phyloP scores from a whole-genome alignment of 2,113 vertebrate species.

The Cynopterus brachyotis region DNA sequence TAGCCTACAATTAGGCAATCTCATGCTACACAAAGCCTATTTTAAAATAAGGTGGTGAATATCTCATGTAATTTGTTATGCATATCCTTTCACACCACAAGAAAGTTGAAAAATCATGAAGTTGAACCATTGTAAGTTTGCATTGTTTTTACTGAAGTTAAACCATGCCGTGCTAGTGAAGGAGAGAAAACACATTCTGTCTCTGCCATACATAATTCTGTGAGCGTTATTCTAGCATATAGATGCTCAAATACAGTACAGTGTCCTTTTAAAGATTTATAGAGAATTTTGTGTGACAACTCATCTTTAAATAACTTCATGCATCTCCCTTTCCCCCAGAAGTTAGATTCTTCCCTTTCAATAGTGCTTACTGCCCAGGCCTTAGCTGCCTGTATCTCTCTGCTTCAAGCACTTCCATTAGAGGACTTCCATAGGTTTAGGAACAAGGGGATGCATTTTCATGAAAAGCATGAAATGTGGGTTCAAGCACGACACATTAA shows the following conservation, averaged over 20 bases:
- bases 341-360: neutral
- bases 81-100: neutral
- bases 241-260: neutral
- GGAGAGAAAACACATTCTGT: neutral
- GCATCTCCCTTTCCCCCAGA: neutral
- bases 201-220: neutral
- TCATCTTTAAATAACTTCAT: neutral
- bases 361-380: neutral
- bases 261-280: neutral
- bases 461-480: neutral
- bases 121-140: neutral
- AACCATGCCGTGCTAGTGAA: neutral
- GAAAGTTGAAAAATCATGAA: neutral
- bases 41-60: neutral
- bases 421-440: neutral
- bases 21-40: neutral
- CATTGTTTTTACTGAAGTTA: neutral
- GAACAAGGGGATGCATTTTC: neutral
- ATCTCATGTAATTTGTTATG: neutral
- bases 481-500: neutral
- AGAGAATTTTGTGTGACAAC: neutral
- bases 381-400: neutral
- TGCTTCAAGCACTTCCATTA: neutral
- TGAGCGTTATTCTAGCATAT: neutral
- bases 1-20: neutral